A percentile compares a stretch with the other conserved stretches of the same genome.
These are phyloP conservation scores for Paradoxurus hermaphroditus DNA, from an alignment of 2,113 vertebrate species.

Conservation along the genomic window DNA sequence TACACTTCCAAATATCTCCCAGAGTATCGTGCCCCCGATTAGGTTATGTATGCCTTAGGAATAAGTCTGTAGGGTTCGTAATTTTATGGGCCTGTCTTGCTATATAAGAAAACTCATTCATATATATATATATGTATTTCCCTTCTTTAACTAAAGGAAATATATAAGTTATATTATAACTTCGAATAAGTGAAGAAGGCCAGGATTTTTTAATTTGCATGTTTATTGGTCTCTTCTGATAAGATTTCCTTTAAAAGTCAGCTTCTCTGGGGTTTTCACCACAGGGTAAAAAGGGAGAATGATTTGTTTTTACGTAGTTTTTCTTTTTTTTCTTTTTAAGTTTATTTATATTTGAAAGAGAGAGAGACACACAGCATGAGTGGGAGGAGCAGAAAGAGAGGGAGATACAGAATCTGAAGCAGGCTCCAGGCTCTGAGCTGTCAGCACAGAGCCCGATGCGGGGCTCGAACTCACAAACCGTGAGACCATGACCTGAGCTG, in stretches of 20 bases:
- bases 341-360: no score
- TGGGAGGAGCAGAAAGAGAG: no score
- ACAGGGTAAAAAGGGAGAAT: not conserved
- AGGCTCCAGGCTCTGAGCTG: no score
- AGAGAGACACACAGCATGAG: no score
- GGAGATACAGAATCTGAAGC: no score
- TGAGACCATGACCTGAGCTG: no score
- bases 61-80: not conserved
- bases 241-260: not conserved
- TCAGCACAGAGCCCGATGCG: no score
- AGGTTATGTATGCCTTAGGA: not conserved
- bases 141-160: not conserved
- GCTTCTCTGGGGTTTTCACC: not conserved
- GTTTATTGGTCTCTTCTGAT: not conserved
- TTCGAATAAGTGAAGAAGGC: not conserved
- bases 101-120: not conserved
- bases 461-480: no score
- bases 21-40: not conserved
- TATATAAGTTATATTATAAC: no score
- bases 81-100: not conserved
- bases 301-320: no score
- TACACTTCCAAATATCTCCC: not conserved
- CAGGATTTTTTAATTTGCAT: not conserved
- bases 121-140: rapidly evolving
- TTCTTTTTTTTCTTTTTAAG: no score